phyloP scores from a whole-genome alignment of 2,797 vertebrate species.

The Balearica regulorum region DNA sequence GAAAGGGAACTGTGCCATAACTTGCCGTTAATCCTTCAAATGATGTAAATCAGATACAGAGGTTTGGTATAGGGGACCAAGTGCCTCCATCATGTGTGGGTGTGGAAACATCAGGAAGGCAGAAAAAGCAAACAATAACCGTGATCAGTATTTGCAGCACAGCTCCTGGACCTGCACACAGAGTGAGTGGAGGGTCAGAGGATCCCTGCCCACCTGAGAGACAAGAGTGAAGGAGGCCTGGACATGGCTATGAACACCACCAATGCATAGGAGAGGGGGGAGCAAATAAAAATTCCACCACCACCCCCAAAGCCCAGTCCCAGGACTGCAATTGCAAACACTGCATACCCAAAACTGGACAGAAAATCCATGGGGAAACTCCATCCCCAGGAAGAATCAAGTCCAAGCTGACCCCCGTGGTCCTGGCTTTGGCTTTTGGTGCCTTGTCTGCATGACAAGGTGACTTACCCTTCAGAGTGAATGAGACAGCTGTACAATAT shows the following conservation, averaged over 20 bases:
- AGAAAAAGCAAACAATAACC: not conserved
- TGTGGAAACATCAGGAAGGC: not conserved
- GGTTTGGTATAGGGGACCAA: not conserved
- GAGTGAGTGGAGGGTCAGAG: not conserved
- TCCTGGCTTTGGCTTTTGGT: not conserved
- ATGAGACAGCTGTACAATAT: not conserved
- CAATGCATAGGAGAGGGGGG: not conserved
- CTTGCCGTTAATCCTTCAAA: not conserved
- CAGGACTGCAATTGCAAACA: fast-evolving
- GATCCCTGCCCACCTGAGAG: not conserved
- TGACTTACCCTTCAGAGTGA: not conserved
- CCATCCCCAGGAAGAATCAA: not conserved
- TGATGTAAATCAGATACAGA: not conserved
- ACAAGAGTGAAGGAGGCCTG: not conserved
- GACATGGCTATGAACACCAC: fast-evolving
- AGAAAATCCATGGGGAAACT: not conserved
- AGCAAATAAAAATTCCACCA: not conserved
- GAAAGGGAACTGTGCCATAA: not conserved
- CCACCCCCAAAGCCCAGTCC: not conserved
- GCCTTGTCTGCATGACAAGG: not conserved
- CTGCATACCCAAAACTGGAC: not conserved
- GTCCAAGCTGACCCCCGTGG: not conserved
- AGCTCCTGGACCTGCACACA: not conserved
- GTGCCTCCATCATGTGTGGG: fast-evolving
- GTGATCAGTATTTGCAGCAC: not conserved